Evolutionary conservation across 2,888 invertebrate species (phyloP).

Genomic region (Catocala nupta): DNA sequence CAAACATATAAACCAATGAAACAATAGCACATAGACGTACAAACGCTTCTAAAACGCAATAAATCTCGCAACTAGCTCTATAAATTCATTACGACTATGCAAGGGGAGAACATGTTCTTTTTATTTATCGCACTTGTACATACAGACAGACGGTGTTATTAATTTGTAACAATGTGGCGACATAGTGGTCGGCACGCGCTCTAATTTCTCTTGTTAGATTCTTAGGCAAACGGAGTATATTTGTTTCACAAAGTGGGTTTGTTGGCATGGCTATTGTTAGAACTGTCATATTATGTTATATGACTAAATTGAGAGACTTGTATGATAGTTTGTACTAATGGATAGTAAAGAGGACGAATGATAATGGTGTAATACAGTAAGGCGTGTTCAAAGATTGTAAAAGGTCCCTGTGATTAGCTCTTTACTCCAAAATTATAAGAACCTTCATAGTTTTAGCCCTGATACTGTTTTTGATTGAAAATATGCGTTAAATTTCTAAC

Average conservation of each 20-base stretch:
- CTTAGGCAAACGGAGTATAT: conserved; percentile 1
- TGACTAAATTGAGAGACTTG: no score
- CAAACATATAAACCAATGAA: conserved; percentile 29
- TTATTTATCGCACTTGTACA: conserved; percentile 40
- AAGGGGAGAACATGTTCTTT: conserved; percentile 39
- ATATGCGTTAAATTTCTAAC: no score
- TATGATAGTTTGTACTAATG: no score
- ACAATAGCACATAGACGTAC: conserved; percentile 30
- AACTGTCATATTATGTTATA: no score
- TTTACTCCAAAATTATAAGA: no score
- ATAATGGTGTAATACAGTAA: no score
- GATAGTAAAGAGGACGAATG: no score
- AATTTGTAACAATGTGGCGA: conserved; percentile 10
- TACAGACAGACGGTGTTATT: conserved; percentile 2
- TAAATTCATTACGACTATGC: conserved; percentile 47
- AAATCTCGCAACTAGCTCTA: conserved; percentile 38
- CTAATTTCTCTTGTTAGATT: conserved; percentile 1
- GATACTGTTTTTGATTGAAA: no score
- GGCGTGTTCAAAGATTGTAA: no score
- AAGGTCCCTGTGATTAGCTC: no score
- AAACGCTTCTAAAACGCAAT: conserved; percentile 20
- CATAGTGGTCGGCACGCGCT: not conserved
- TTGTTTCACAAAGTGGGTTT: not conserved
- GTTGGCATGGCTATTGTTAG: no score
- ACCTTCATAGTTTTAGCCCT: no score